Base-by-base conservation (phyloP, 2,797 vertebrate genomes). In the Tragopan temminckii region DNA sequence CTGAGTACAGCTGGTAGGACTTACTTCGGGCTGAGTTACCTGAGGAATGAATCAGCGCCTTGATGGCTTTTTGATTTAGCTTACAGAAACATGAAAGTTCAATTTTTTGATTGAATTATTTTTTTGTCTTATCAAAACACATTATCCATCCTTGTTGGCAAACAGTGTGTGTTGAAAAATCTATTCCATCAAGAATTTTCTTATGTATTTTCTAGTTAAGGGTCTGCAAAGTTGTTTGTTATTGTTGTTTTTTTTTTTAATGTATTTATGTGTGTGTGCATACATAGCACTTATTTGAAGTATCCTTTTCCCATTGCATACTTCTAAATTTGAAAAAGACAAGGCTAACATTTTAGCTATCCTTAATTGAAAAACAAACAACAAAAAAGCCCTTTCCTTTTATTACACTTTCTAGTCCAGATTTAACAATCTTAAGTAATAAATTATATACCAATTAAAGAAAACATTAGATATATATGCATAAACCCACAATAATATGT, bases 11-110 rank as follows among this genome's bases (percentile, higher is more conserved):
- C 74, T 88, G 90, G 77, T 89, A 82, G 79, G 71, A 63, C 90
- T 90, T 95, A 72, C 21, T 91, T 94, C 80, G 62, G 52, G 45
- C 82, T 59, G 52, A 77, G 55, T 95, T 96, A 97, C 89, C 95
- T 95, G 91, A 87, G 88, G 45, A 95, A 95, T 82, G 74, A 94
- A 85, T 94, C 87, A 90, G 89, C 61, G 89, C 31, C 69, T 88
- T 93, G 53, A 83, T 89, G 67, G 90, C 78, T 69, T 84, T 97
- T 86, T 89, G 50, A 88, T 80, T 91, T 80, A 88, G n/a, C 24
- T 72, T 62, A n/a, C 38, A 13, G 67, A 57, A 42, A 85, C 72
- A 40, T 79, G 40, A 64, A 94, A 76, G 80, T 79, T 71, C 50
- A 33, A 43, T 58, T 81, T 81, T 92, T 63, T 55, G 33, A 59